These are phyloP conservation scores for Sinella curviseta DNA, from an alignment of 1,140 invertebrate species.

Conservation along the genomic window DNA sequence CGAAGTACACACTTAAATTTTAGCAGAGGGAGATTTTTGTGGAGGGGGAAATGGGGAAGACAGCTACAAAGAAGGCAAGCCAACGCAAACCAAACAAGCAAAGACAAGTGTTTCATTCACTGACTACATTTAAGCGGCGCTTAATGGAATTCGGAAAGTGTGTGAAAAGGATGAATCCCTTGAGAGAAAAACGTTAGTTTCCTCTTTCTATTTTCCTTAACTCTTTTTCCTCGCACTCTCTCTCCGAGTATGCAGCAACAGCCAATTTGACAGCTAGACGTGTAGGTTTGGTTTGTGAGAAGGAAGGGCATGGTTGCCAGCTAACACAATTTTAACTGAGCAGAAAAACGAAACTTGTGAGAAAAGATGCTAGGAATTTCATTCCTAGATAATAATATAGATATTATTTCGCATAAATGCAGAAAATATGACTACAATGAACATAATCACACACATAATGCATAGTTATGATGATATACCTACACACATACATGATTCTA, in stretches of 20 bases:
- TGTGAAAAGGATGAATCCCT: constrained; percentile 24
- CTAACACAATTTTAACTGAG: background rate
- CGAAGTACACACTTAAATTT: background rate
- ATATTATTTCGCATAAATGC: no score
- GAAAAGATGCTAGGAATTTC: background rate
- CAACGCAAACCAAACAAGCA: background rate
- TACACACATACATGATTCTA: background rate
- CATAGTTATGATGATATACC: no score
- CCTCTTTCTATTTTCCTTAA: background rate
- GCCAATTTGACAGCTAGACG: constrained; percentile 4
- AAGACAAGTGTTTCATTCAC: constrained; percentile 21
- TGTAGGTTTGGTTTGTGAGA: background rate
- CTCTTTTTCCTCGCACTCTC: constrained; percentile 3
- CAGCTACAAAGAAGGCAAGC: no score
- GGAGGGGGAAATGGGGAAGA: background rate
- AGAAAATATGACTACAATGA: no score
- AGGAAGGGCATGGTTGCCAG: background rate
- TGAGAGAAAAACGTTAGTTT: constrained; percentile 10
- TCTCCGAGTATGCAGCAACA: background rate
- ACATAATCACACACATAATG: no score
- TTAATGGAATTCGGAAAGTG: constrained; percentile 17
- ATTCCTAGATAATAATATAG: no score
- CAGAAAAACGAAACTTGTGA: background rate
- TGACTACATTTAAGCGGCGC: constrained; percentile 2
- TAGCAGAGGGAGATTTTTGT: background rate